Evolutionary conservation across 2,888 invertebrate species (phyloP).

Genomic region (Platycheirus rosarum): DNA sequence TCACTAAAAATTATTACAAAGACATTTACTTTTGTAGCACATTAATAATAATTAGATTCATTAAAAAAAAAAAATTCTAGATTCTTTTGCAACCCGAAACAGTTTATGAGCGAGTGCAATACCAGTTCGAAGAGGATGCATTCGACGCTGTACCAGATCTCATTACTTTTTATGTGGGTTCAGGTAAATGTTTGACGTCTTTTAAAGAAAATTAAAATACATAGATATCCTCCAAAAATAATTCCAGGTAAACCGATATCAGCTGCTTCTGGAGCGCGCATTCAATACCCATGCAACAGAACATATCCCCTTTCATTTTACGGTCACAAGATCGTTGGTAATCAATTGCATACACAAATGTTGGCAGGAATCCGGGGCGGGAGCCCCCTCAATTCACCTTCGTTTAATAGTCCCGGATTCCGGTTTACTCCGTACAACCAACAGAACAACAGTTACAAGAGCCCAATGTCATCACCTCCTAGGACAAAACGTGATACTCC

Average conservation of each 20-base stretch:
- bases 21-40: no score
- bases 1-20: no score
- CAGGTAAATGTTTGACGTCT: conserved; percentile 83
- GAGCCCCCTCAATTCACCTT: conserved; percentile 81
- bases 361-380: conserved; percentile 81
- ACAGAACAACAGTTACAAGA: conserved; percentile 77
- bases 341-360: conserved; percentile 82
- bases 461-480: conserved; percentile 85
- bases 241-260: conserved; percentile 95
- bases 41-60: no score
- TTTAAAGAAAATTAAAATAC: not conserved
- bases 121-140: conserved; percentile 96
- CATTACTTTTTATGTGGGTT: conserved; percentile 96
- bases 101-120: conserved; percentile 95
- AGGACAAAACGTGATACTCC: conserved; percentile 83
- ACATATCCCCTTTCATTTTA: conserved; percentile 90
- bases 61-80: conserved; percentile 83
- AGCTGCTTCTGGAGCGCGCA: conserved; percentile 92
- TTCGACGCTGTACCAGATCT: conserved; percentile 96
- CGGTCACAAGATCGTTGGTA: conserved; percentile 85
- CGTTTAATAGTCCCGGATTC: conserved; percentile 82
- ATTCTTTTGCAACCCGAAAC: conserved; percentile 93
- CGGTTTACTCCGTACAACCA: conserved; percentile 79
- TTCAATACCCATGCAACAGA: conserved; percentile 92
- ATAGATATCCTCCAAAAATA: not conserved